phyloP scores from a whole-genome alignment of 2,797 vertebrate genomes.

The Liasis olivaceus region DNA sequence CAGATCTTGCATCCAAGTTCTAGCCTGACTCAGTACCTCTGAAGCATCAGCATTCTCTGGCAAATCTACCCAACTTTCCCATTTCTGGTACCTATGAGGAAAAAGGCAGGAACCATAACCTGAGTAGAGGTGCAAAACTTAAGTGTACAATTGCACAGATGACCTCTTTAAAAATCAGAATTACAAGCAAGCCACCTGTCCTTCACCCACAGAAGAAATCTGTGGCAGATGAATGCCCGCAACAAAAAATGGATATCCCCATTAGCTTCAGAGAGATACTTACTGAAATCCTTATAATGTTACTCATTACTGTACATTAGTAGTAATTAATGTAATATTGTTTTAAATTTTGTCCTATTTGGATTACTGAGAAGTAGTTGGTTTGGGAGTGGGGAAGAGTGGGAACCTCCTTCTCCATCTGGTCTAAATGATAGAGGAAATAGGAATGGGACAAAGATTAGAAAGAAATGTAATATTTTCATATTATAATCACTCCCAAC shows the following conservation, averaged over 20 bases:
- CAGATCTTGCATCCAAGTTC: not conserved
- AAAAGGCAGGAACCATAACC: not conserved
- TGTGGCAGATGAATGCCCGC: too few relatives aligned
- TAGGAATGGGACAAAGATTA: not conserved
- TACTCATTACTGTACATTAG: not conserved
- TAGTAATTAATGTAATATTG: not conserved
- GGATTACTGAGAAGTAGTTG: not conserved
- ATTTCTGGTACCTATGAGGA: not conserved
- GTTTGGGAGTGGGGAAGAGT: too few relatives aligned
- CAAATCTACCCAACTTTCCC: not conserved
- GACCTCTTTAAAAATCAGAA: not conserved
- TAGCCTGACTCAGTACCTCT: not conserved
- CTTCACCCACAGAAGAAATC: not conserved
- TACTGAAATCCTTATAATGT: not conserved
- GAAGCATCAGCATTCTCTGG: not conserved
- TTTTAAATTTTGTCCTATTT: not conserved
- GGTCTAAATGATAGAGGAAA: not conserved
- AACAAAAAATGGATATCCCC: not conserved
- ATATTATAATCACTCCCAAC: not conserved
- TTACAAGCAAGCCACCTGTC: not conserved
- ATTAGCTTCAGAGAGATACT: not conserved
- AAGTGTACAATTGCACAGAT: not conserved
- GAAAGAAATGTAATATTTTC: not conserved
- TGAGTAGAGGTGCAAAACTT: not conserved
- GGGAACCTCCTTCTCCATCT: not conserved